Conservation (phyloP, 2,888 invertebrate genomes). For the Agrotis ipsilon region DNA sequence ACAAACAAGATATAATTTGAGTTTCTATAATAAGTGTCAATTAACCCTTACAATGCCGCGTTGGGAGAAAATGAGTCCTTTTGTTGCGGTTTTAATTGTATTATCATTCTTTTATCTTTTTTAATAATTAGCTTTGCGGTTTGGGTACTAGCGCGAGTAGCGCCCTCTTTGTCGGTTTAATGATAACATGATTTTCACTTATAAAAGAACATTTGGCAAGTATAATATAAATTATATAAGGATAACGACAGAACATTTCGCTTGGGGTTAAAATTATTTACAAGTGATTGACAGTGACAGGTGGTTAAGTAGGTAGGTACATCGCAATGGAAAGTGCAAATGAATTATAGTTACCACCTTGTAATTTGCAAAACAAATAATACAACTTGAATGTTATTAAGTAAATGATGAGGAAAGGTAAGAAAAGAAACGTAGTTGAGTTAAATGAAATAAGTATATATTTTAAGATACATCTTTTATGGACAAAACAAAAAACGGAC, state of each 20-base stretch:
- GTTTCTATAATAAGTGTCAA: slow-evolving; percentile 67
- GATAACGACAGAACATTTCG: slow-evolving; percentile 43
- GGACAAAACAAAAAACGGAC: slow-evolving; percentile 21
- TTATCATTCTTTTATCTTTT: slow-evolving; percentile 59
- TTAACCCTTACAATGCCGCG: slow-evolving; percentile 67
- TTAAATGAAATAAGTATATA: neutral
- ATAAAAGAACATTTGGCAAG: slow-evolving; percentile 69
- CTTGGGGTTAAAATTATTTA: slow-evolving; percentile 59
- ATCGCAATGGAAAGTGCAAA: slow-evolving; percentile 43
- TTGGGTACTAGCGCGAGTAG: slow-evolving; percentile 33
- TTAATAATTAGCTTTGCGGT: slow-evolving; percentile 60
- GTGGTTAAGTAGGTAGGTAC: slow-evolving; percentile 49
- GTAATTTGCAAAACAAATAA: slow-evolving; percentile 46
- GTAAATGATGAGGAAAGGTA: slow-evolving; percentile 5
- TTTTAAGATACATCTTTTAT: neutral
- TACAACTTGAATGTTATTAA: slow-evolving; percentile 22
- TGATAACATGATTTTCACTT: slow-evolving; percentile 74
- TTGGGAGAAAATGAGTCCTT: slow-evolving; percentile 68
- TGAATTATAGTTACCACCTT: slow-evolving; percentile 23
- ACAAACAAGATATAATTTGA: slow-evolving; percentile 50
- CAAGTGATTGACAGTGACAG: slow-evolving; percentile 60
- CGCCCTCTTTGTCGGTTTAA: slow-evolving; percentile 69
- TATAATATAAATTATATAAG: slow-evolving; percentile 48
- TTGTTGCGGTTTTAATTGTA: slow-evolving; percentile 83
- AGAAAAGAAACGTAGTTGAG: neutral